Conservation (phyloP, 2,797 vertebrate genomes). For the Catharus ustulatus region DNA sequence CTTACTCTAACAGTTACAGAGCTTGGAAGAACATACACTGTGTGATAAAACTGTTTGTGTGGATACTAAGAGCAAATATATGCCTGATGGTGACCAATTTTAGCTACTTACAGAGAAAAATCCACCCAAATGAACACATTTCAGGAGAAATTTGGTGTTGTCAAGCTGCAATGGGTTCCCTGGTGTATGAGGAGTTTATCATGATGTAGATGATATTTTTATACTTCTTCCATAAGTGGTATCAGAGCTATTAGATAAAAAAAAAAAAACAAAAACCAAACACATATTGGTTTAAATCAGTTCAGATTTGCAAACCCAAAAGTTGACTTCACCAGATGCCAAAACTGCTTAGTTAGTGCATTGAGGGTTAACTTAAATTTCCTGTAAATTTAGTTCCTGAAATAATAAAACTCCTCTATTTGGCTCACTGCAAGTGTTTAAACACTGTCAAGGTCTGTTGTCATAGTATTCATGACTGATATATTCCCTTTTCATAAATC, state of each 20-base stretch:
- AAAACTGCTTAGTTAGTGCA: not conserved
- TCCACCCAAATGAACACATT: not conserved
- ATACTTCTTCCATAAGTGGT: not conserved
- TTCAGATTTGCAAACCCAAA: not conserved
- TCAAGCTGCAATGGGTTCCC: not conserved
- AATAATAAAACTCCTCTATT: not conserved
- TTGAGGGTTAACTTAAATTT: not conserved
- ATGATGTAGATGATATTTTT: not conserved
- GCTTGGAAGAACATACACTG: not conserved
- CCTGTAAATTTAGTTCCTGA: not conserved
- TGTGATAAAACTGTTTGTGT: not conserved
- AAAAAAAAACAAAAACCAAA: rapidly evolving
- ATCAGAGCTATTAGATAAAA: not conserved
- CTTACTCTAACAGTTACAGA: not conserved
- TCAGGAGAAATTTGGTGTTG: not conserved
- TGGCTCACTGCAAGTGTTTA: not conserved
- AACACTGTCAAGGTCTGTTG: not conserved
- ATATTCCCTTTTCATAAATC: not conserved
- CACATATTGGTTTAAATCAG: not conserved
- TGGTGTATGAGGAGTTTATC: not conserved
- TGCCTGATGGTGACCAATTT: not conserved
- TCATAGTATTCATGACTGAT: not conserved
- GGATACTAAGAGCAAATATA: not conserved
- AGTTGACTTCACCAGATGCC: not conserved
- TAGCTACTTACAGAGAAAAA: not conserved